Evolutionary conservation across 2,113 vertebrate genomes (phyloP).

Genomic region (Platysteira castanea): DNA sequence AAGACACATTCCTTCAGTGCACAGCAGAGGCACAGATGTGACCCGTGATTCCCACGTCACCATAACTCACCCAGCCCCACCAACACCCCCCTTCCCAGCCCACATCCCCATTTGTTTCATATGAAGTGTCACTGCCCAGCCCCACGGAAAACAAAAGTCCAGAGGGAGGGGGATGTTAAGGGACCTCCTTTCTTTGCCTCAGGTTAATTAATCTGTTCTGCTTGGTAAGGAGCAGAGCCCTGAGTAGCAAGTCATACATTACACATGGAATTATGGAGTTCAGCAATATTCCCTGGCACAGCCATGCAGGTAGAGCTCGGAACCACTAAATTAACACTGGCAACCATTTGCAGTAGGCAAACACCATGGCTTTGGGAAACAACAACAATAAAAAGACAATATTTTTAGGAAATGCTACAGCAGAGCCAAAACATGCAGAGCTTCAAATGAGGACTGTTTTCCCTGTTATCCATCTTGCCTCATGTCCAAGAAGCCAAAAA

Average conservation of each 20-base stretch:
- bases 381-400: neutral
- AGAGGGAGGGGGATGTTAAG: neutral
- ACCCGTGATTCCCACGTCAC: accelerated
- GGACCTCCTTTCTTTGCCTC: neutral
- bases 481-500: neutral
- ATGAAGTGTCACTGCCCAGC: neutral
- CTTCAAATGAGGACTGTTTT: neutral
- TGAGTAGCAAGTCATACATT: neutral
- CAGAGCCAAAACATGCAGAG: neutral
- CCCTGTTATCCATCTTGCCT: neutral
- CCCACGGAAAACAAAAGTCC: neutral
- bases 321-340: neutral
- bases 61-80: neutral
- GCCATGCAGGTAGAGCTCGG: neutral
- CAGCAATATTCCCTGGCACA: neutral
- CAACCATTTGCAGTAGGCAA: neutral
- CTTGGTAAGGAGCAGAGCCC: neutral
- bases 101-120: neutral
- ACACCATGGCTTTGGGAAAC: neutral
- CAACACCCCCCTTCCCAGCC: neutral
- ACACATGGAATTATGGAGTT: neutral
- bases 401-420: neutral
- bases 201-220: neutral
- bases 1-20: neutral
- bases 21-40: neutral